Percentiles rank a stretch among this genome's conserved stretches.
phyloP scores from a whole-genome alignment of 2,113 vertebrate genomes.

The Peromyscus leucopus region DNA sequence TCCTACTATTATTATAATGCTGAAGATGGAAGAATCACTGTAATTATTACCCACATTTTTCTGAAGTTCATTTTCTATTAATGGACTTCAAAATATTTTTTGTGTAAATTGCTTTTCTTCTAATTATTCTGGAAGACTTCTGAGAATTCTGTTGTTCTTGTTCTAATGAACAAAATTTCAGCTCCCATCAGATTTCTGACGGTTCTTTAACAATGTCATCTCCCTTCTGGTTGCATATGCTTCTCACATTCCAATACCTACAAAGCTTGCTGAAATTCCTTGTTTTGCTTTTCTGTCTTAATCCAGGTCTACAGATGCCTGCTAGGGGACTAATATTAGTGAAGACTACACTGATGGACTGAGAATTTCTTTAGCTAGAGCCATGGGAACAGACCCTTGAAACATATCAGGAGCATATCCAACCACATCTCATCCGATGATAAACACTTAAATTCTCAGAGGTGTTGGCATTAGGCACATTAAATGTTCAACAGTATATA shows the following conservation, averaged over 20 bases:
- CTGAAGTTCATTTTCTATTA: neutral
- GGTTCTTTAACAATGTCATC: neutral
- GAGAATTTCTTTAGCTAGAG: neutral
- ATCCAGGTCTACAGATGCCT: neutral
- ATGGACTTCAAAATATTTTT: neutral
- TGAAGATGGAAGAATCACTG: slow-evolving; percentile 11
- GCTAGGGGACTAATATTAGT: neutral
- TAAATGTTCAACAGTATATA: neutral
- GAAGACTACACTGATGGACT: neutral
- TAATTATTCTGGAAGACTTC: neutral
- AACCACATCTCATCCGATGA: neutral
- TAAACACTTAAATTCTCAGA: neutral
- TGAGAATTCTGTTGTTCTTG: neutral
- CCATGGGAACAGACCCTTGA: neutral
- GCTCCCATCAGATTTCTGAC: neutral
- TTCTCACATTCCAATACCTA: neutral
- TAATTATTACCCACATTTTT: slow-evolving; percentile 27
- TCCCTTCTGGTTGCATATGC: neutral
- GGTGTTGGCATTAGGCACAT: neutral
- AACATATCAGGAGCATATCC: neutral
- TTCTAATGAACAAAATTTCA: neutral
- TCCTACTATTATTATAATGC: slow-evolving; percentile 7
- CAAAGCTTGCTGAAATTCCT: neutral
- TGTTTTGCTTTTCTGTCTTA: neutral
- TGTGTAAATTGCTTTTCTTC: neutral